Evolutionary conservation across 1,140 invertebrate genomes (phyloP).

Genomic region (Colletes gigas): DNA sequence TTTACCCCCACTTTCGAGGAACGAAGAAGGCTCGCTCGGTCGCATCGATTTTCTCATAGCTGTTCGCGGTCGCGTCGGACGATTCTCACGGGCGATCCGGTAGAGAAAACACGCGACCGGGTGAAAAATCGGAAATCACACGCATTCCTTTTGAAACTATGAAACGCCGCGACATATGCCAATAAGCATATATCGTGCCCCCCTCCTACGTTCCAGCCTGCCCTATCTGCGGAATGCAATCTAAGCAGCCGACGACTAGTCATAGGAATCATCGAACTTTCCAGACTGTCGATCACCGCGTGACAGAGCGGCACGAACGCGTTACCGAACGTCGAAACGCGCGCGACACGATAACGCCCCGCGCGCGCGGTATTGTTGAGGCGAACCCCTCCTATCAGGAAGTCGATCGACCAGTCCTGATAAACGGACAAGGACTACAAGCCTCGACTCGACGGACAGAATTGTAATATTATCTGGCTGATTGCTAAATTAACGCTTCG

Average conservation of each 20-base stretch:
- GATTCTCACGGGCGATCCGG: background rate
- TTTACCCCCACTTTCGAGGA: background rate
- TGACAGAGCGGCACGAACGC: conserved; percentile 4
- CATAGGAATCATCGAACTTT: conserved; percentile 42
- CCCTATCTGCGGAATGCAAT: conserved; percentile 28
- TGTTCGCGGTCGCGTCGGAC: background rate
- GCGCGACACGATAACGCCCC: conserved; percentile 21
- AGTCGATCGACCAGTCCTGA: conserved; percentile 24
- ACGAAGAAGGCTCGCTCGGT: background rate
- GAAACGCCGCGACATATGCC: background rate
- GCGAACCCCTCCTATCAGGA: conserved; percentile 11
- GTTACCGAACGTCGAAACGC: no score
- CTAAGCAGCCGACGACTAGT: background rate
- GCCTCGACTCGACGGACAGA: background rate
- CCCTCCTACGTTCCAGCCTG: no score
- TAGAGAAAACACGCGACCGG: background rate
- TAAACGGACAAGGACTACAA: conserved; percentile 18
- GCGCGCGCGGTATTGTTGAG: background rate
- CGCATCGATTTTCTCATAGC: conserved; percentile 3
- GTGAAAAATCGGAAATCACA: background rate
- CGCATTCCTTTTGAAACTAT: background rate
- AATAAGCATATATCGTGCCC: background rate
- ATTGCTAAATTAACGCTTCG: conserved; percentile 38
- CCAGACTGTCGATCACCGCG: conserved; percentile 34
- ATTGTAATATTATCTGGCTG: conserved; percentile 24